Evolutionary conservation across 2,888 invertebrate genomes (phyloP), one percentile per base, ranked within the genome.

Genomic region (Tineola bisselliella): DNA sequence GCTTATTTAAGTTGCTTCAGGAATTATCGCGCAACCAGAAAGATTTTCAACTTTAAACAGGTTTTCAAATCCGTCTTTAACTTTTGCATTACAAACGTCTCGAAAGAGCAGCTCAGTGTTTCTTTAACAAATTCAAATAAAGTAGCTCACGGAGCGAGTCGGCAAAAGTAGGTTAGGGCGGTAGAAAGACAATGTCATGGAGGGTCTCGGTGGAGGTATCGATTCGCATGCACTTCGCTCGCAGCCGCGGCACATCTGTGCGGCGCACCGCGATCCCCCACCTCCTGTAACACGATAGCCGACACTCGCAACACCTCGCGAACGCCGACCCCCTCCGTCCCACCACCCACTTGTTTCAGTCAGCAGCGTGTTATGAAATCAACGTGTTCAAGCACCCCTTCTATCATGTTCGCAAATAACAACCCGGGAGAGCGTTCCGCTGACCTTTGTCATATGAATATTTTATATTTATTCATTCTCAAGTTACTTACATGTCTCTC

Each of bases 341-440:
- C 81, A 74, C 83, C 83, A 78, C 86, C 84, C 83, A 82, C 86
- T 84, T 83, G 82, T 82, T 81, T 75, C 81, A 80, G 77, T 75
- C 81, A 80, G 77, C 74, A 75, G 75, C 77, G 77, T 81, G 84
- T 86, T 84, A 84, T 87, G 86, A 87, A 87, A 87, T 87, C 86
- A 86, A 81, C 86, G 86, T 83, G 86, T 83, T 84, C 79, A 80
- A 84, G 84, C 83, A 79, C 75, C 58, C 58, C 58, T 19, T 58
- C 58, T 56, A 56, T 56, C 56, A 56, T 56, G 33, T 33, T 58
- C 58, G 58, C 58, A 58, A 58, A 58, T 58, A 58, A 58, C 56
- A 25, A 56, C 25, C 56, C n/a, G 11, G 33, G 33, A 17, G 13
- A 17, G 13, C 19, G 17, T 13, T 31, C 33, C 56, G n/a, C 31